Base-by-base conservation (phyloP, 2,797 vertebrate genomes). In the Avahi laniger region DNA sequence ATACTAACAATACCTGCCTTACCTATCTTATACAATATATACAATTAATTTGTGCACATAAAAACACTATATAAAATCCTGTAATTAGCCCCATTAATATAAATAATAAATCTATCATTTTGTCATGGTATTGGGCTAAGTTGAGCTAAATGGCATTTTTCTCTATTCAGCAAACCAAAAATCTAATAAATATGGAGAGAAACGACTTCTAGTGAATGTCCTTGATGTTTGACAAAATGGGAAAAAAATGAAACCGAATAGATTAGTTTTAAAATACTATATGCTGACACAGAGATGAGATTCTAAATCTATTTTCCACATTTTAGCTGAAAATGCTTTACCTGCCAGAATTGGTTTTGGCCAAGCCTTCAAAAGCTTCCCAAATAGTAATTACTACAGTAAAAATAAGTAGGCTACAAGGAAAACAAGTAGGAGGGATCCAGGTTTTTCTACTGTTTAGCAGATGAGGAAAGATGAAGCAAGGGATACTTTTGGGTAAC, bases 311-410 rank as follows among this genome's bases (percentile, higher is more conserved):
- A 59, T 97, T 97, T 97, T 93, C 50, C 24, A 94, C 52, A n/a
- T 97, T 97, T 97, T 89, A 96, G 91, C 91, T 96, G 90, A 93
- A 97, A 97, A 54, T 81, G 75, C 61, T 95, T 97, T 92, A 96
- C 79, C 89, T 97, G 90, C 82, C 75, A 94, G 72, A 97, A 94
- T 94, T 95, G 73, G 75, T 89, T 95, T 96, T 92, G 80, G 83
- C 89, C 88, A 61, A 94, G 65, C 78, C 43, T 94, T 97, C 73
- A 92, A 90, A 95, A 94, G 52, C 80, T 95, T 96, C 78, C 50
- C 13, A 95, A 96, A 97, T n/a, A 96, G 79, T 96, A 97, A 97
- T 96, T 97, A 97, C 81, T 96, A 89, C 3, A 94, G 79, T 89
- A 95, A 96, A 98, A 97, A 84, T 96, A 96, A 96, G 81, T 91